phyloP scores from a whole-genome alignment of 2,113 vertebrate species.

The Uria aalge region DNA sequence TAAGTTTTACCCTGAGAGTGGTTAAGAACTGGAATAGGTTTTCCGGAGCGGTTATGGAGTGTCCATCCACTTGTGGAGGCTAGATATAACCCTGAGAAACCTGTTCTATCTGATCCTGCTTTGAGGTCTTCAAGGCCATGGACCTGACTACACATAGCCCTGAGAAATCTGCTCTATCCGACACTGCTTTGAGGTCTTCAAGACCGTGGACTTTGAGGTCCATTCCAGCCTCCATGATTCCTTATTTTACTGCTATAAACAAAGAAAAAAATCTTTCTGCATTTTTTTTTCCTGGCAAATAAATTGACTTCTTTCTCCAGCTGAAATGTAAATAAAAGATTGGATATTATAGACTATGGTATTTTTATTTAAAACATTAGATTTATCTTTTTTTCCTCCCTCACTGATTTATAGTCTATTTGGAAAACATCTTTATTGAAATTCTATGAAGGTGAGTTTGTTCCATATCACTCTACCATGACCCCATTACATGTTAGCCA shows the following conservation, averaged over 20 bases:
- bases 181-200: not conserved
- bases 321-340: not conserved
- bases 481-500: not conserved
- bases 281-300: not conserved
- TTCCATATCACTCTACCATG: not conserved
- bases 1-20: not conserved
- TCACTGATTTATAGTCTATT: not conserved
- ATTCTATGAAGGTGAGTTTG: not conserved
- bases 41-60: not conserved
- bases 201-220: not conserved
- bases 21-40: not conserved
- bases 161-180: not conserved
- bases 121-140: not conserved
- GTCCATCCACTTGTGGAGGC: not conserved
- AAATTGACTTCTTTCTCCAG: not conserved
- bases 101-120: not conserved
- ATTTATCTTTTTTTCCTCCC: not conserved
- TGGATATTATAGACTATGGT: not conserved
- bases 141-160: not conserved
- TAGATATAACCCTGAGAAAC: not conserved
- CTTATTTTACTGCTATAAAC: not conserved
- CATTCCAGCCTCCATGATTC: not conserved
- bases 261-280: not conserved
- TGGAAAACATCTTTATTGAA: conserved; percentile 24
- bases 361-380: not conserved